Base-by-base conservation (phyloP, 2,113 vertebrate genomes). In the Amblyornis subalaris region DNA sequence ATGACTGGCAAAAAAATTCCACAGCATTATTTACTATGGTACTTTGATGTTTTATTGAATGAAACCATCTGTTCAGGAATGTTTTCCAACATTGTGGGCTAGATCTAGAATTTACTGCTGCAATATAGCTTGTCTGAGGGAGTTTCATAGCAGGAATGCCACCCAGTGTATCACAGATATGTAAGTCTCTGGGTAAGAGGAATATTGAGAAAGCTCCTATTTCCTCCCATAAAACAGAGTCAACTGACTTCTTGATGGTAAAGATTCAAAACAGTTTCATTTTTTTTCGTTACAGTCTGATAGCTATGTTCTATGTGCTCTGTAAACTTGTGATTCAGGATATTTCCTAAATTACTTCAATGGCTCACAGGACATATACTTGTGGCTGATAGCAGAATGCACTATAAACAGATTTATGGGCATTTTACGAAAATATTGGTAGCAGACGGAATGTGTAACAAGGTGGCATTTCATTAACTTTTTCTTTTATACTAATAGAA, bases 1-100 rank as follows among this genome's bases (percentile, higher is more conserved):
- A 92, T 93, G 84, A 87, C 86, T 93, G 84, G 69, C 85, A 90
- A 94, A 96, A 88, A 92, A 83, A 88, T 66, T 74, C 81, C 76
- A 45, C 76, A 69, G 66, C 57, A 78, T 93, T 94, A 95, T 96
- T 95, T 96, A 94, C 90, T 90, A 58, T 12, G 44, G 75, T 86
- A 84, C 91, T 94, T 94, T 72, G 76, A 90, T 90, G 80, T 93
- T 96, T 95, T 91, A 95, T 93, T 94, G 93, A 96, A 94, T 60
- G 45, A 85, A 96, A 93, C 89, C 89, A 94, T 95, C 89, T 93
- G 91, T 62, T 94, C 4, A 1, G 84, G 73, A 96, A 89, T 47
- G 53, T 90, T 93, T 94, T 84, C 91, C 93, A 95, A 35, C 0
- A 0, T 69, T 87, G 73, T 89, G 83, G 69, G 69, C 58, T 86